These are phyloP conservation scores for Idaea dimidiata DNA, from an alignment of 2,888 invertebrate genomes.

Conservation along the genomic window DNA sequence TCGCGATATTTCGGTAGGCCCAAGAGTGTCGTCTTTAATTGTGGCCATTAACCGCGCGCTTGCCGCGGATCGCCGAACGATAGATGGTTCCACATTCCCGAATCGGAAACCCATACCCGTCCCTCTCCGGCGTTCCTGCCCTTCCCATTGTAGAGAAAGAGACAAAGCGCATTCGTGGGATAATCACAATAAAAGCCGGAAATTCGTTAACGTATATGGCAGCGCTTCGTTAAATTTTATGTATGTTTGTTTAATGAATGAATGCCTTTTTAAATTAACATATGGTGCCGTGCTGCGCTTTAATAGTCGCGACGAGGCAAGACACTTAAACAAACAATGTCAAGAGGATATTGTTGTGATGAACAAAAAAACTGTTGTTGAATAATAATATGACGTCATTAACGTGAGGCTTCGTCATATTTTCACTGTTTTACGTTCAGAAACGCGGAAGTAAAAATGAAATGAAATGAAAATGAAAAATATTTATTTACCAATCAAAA, in stretches of 20 bases:
- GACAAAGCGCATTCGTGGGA: constrained; percentile 47
- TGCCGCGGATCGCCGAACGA: constrained; percentile 67
- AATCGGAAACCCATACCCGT: constrained; percentile 32
- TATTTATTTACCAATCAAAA: too few relatives aligned
- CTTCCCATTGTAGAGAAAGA: constrained; percentile 43
- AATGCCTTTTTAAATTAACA: constrained; percentile 73
- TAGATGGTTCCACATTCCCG: constrained; percentile 51
- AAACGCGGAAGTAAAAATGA: constrained; percentile 71
- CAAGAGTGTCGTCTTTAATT: constrained; percentile 70
- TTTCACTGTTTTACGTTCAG: constrained; percentile 63
- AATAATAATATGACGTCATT: constrained; percentile 48
- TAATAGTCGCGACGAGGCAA: constrained; percentile 38
- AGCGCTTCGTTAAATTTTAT: constrained; percentile 77
- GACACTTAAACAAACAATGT: constrained; percentile 38
- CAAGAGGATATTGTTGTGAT: constrained; percentile 39
- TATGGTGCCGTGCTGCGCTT: constrained; percentile 54
- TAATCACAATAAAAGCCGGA: constrained; percentile 71
- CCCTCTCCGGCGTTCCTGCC: constrained; percentile 35
- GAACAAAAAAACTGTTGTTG: constrained; percentile 30
- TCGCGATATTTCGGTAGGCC: constrained; percentile 69
- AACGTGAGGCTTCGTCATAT: constrained; percentile 45
- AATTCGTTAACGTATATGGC: constrained; percentile 76
- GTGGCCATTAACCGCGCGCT: constrained; percentile 69
- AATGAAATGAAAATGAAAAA: too few relatives aligned
- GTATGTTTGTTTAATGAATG: constrained; percentile 75